Evolutionary conservation across 2,888 invertebrate species (phyloP), one percentile per base, ranked within the genome.

Genomic region (Sphinx pinastri): DNA sequence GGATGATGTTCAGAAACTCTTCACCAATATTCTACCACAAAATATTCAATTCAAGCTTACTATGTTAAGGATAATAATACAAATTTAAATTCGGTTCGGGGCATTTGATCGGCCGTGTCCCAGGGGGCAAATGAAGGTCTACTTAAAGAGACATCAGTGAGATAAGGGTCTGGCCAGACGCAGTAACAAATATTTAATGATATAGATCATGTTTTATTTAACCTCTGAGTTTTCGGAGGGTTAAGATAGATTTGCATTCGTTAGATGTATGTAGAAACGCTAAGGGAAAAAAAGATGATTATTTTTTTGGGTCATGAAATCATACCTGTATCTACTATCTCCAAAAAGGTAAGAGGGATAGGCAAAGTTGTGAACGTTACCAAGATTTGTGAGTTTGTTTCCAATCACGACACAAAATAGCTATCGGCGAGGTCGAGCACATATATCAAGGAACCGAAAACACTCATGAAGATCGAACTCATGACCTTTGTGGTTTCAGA

Each of bases 121-220:
- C 84, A 73, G 79, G 79, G 78, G 84, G 75, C 77, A 81, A 83
- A 85, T 81, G 74, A 76, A 73, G 76, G 75, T 45, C 78, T 79
- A 73, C 71, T 73, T 73, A 71, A 71, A 69, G 70, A 71, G 69
- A 69, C 78, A 82, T 82, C 82, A 81, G 68, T 57, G 57, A 68
- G 68, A 69, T 66, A 68, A 71, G 68, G 71, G 71, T 69, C 57
- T 47, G 71, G 49, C 70, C 63, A 49, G 47, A 47, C 58, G 25
- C 31, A 38, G 49, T 47, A 47, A 47, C 49, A 25, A 63, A 63
- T 63, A 63, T 63, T 49, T 63, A 63, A 63, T 49, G 63, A 63
- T 63, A 63, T 47, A 13, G 25, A 57, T 57, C 57, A 19, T 63
- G 63, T 63, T 63, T 63, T 63, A 63, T 63, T 47, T 19, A 49